These are phyloP conservation scores for Peucedramus taeniatus DNA, from an alignment of 2,113 vertebrate species.

Conservation along the genomic window DNA sequence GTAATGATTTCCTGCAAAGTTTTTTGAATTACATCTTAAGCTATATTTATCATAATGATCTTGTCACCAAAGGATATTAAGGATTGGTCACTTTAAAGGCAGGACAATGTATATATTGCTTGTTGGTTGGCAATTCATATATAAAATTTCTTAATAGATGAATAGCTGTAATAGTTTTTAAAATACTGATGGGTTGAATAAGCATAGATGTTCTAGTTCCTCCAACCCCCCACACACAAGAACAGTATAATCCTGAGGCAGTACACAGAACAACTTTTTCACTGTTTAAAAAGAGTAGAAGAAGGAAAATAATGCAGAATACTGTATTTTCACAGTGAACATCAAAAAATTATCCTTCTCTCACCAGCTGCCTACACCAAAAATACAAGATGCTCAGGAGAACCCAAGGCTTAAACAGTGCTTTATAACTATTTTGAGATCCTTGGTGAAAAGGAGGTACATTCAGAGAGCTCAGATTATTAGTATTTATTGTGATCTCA, in stretches of 20 bases:
- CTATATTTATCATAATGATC: background rate
- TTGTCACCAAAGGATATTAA: background rate
- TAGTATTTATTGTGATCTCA: background rate
- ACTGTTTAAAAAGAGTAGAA: background rate
- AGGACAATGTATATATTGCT: background rate
- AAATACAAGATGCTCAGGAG: background rate
- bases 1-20: background rate
- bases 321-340: background rate
- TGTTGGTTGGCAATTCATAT: background rate
- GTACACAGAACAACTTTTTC: background rate
- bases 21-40: background rate
- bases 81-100: background rate
- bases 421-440: background rate
- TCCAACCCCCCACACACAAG: too few relatives aligned
- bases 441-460: background rate
- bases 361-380: background rate
- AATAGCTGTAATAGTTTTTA: background rate
- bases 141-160: background rate
- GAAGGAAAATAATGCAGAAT: background rate
- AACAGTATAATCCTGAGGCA: background rate
- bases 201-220: background rate
- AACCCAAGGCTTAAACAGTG: background rate
- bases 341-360: background rate
- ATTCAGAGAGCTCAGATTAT: background rate
- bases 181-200: background rate